Conservation (phyloP, 2,113 vertebrate genomes). For the Ceyx melanurus region DNA sequence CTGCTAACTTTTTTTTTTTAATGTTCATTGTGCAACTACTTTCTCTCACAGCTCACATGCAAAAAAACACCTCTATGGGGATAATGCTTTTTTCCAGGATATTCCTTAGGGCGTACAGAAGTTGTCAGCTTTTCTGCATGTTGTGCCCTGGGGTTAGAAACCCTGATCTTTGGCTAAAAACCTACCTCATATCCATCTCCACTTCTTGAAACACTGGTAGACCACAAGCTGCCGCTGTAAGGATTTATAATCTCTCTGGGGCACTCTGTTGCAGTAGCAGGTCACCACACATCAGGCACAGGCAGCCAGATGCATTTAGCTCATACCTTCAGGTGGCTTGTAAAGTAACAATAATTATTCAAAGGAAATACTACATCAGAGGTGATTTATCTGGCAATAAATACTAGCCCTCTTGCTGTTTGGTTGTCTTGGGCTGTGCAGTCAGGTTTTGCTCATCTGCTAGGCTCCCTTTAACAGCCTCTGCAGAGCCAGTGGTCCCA, state of each 20-base stretch:
- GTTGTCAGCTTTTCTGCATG: neutral
- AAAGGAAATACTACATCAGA: neutral
- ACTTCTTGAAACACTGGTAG: neutral
- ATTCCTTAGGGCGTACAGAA: neutral
- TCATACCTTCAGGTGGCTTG: neutral
- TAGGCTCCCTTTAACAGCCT: neutral
- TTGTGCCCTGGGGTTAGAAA: neutral
- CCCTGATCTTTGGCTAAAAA: neutral
- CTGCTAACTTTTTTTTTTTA: neutral
- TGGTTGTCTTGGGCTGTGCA: neutral
- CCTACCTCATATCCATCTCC: neutral
- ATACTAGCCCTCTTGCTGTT: neutral
- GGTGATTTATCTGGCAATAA: neutral
- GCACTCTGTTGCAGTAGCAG: neutral
- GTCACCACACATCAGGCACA: neutral
- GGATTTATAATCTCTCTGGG: neutral
- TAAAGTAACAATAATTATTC: conserved; percentile 17
- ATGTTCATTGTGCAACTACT: neutral
- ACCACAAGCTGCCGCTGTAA: neutral
- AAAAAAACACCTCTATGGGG: neutral
- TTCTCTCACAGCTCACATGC: neutral
- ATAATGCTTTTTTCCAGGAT: neutral
- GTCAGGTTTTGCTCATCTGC: neutral
- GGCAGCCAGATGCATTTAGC: neutral
- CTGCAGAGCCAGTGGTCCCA: neutral